phyloP scores from a whole-genome alignment of 2,797 vertebrate genomes.

The Enteromius fasciolatus region DNA sequence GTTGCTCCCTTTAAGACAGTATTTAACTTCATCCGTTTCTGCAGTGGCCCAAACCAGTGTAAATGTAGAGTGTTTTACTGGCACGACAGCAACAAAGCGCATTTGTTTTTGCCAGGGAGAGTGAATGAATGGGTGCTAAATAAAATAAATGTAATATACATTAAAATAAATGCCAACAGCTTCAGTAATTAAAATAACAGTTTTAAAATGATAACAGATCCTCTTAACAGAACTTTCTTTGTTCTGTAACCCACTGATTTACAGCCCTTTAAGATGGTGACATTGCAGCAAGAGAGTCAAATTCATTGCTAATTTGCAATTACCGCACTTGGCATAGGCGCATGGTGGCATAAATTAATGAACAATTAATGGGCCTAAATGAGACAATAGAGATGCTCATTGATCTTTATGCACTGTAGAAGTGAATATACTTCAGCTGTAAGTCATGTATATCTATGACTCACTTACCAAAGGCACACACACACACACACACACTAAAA shows the following conservation, averaged over 20 bases:
- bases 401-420: conserved; percentile 33
- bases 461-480: neutral
- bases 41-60: neutral
- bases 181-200: neutral
- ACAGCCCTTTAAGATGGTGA: conserved; percentile 31
- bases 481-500: neutral
- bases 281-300: conserved; percentile 48
- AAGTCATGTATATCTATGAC: conserved; percentile 9
- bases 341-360: conserved; percentile 44
- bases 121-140: neutral
- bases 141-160: neutral
- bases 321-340: conserved; percentile 39
- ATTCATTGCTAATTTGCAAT: conserved; percentile 50
- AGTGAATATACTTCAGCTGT: neutral
- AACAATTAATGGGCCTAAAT: conserved; percentile 40
- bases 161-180: neutral
- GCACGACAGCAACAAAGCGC: neutral
- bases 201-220: neutral
- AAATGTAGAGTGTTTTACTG: neutral
- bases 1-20: conserved; percentile 31
- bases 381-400: conserved; percentile 33
- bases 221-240: conserved; percentile 6
- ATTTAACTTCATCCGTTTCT: conserved; percentile 57
- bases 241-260: conserved; percentile 40
- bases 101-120: neutral